Evolutionary conservation across 2,888 invertebrate genomes (phyloP), one percentile per base, ranked within the genome.

Genomic region (Hydriomena furcata): DNA sequence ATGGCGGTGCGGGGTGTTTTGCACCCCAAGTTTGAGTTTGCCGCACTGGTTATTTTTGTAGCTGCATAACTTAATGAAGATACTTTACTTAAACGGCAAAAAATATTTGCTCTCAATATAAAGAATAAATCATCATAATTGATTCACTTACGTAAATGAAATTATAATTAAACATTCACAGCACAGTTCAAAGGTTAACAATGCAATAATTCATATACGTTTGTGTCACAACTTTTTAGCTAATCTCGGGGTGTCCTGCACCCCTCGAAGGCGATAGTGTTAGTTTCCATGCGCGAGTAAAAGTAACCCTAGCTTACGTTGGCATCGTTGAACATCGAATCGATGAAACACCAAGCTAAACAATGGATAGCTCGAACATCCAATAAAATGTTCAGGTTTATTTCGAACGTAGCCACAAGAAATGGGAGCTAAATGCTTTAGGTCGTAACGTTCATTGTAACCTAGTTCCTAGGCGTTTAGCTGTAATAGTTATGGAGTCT

Each of bases 301-400:
- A 31, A 23, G 35, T 28, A 37, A 32, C 21, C 32, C 7, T n/a
- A 35, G 28, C 32, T 34, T 53, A 35, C 44, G 27, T 21, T 41
- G 40, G 36, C 43, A 27, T 13, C 50, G 37, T 34, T 51, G 55
- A 55, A 58, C 58, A 53, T 38, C 56, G 44, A 58, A 46, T 52
- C 30, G 30, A 31, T 40, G 21, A 36, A 50, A 58, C 52, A 54
- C 49, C 28, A 58, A 52, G 52, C 49, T 24, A 58, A 52, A 58
- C 56, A 61, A 61, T 53, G 48, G 52, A 52, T 47, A 46, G 47
- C 41, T 44, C 34, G 30, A 35, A 32, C 41, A 12, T 35, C 46
- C 47, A 57, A 55, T 61, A 61, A 61, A 58, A 58, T 40, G 25
- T 28, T 37, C 48, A 21, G 36, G 58, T 61, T 61, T 58, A 61